Base-by-base conservation (phyloP, 2,113 vertebrate species). In the Orcinus orca region DNA sequence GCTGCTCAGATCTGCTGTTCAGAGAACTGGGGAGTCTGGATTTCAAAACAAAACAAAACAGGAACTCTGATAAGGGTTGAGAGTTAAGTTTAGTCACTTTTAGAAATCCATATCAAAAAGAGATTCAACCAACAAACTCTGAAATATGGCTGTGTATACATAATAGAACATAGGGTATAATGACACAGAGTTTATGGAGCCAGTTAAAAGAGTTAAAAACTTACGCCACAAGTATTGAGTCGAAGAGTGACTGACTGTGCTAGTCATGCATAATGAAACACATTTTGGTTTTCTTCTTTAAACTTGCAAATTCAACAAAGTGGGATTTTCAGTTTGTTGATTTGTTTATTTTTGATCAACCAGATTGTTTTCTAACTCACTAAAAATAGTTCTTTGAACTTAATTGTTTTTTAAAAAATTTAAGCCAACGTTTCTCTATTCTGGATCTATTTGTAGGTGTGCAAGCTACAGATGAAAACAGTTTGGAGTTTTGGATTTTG, bases 271-370 rank as follows among this genome's bases (percentile, higher is more conserved):
- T 36, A 62, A 74, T 33, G 44, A 90, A 73, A 25, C 2, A 12
- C 33, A 44, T 60, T 90, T 86, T 93, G 12, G 3, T 85, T 90
- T 93, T 93, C 47, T 68, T 90, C 67, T 81, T 90, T 82, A 62
- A 53, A 87, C 5, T 70, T 87, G 58, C n/a, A 90, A 85, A 67
- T 50, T 74, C 67, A 93, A 29, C 47, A 53, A 92, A 29, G 65
- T 2, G 17, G 31, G 67, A 62, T 89, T 74, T 93, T n/a, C 3
- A 8, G 21, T 65, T 83, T 36, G 29, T 20, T 68, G 63, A n/a
- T 79, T 33, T 74, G 67, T 83, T 89, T 38, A 63, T 25, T 76
- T 95, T 82, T 76, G 50, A 63, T 86, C 31, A 60, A 47, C n/a
- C 31, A n/a, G 21, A 71, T 47, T 94, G 29, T 58, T 33, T 94